Evolutionary conservation across 2,888 invertebrate genomes (phyloP).

Genomic region (Daptonema setosum): DNA sequence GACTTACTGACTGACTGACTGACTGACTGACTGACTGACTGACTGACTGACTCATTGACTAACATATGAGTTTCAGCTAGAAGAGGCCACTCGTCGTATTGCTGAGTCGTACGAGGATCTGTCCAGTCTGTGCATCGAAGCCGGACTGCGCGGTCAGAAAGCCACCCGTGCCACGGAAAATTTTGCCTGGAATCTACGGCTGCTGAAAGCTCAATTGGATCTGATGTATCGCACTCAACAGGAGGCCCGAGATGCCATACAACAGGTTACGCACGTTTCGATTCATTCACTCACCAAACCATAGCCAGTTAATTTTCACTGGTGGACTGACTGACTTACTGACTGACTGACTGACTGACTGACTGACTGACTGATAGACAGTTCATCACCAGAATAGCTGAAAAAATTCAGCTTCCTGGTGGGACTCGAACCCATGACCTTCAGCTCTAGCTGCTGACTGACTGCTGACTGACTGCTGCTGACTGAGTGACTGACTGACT

Average conservation of each 20-base stretch:
- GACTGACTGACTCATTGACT: too few relatives aligned
- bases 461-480: background rate
- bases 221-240: conserved; percentile 33
- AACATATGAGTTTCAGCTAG: conserved; percentile 16
- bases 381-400: too few relatives aligned
- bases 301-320: too few relatives aligned
- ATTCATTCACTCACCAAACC: too few relatives aligned
- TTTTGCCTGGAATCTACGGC: conserved; percentile 38
- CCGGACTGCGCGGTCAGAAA: conserved; percentile 35
- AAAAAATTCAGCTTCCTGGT: too few relatives aligned
- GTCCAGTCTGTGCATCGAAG: conserved; percentile 29
- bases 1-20: too few relatives aligned
- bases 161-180: conserved; percentile 34
- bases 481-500: background rate
- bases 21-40: too few relatives aligned
- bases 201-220: conserved; percentile 37
- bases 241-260: conserved; percentile 34
- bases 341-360: too few relatives aligned
- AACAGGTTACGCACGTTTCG: conserved; percentile 37
- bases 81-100: conserved; percentile 20
- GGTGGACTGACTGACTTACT: too few relatives aligned
- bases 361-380: too few relatives aligned
- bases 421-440: too few relatives aligned
- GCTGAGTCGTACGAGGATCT: conserved; percentile 32
- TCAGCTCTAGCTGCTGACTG: background rate